Conservation (phyloP, 2,888 invertebrate genomes). For the Ormia ochracea region DNA sequence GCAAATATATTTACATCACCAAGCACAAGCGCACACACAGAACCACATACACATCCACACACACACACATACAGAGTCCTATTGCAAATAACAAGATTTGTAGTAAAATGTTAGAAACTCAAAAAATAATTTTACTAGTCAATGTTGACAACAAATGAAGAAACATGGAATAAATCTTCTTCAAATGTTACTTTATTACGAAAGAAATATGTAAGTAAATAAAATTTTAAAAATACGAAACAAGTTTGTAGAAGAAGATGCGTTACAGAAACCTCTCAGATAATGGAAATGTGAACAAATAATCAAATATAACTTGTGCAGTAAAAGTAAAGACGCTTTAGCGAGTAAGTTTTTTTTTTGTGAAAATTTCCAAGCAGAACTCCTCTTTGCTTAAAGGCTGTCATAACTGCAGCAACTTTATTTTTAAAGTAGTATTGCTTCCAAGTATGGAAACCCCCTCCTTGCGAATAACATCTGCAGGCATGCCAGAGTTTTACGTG, state of each 20-base stretch:
- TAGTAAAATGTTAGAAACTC: background rate
- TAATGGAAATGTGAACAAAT: background rate
- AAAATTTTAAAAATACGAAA: background rate
- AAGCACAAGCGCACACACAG: background rate
- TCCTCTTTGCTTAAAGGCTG: too few species aligned
- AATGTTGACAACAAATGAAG: constrained; percentile 11
- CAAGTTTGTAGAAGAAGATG: background rate
- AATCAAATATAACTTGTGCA: background rate
- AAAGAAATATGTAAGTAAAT: background rate
- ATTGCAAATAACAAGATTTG: background rate
- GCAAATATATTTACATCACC: background rate
- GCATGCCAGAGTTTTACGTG: too few species aligned
- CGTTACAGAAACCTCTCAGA: background rate
- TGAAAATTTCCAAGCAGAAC: too few species aligned
- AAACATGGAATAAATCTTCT: constrained; percentile 21
- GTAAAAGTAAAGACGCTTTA: background rate
- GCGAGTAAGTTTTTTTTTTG: background rate
- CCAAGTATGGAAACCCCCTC: too few species aligned
- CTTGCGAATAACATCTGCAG: too few species aligned
- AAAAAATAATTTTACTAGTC: background rate
- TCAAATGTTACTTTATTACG: constrained; percentile 23
- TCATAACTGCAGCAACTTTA: too few species aligned
- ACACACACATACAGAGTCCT: background rate
- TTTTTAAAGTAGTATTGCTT: too few species aligned
- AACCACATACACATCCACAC: background rate